Percentiles rank a stretch among this genome's conserved stretches.
Evolutionary conservation across 2,888 invertebrate genomes (phyloP).

Genomic region (Drosophila infuscata): DNA sequence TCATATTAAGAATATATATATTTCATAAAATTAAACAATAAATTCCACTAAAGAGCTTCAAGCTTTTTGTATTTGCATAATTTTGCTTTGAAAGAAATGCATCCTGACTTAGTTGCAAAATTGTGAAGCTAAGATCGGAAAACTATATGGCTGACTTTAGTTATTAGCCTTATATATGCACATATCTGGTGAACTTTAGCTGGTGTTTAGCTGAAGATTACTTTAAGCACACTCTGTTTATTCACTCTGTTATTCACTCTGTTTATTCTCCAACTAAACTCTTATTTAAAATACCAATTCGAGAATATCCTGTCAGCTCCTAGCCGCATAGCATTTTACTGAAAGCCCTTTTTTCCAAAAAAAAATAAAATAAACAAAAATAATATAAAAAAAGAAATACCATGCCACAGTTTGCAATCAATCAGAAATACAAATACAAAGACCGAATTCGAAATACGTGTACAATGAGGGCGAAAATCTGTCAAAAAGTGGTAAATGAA

Average conservation of each 20-base stretch:
- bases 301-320: slow-evolving; percentile 17
- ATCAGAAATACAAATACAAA: slow-evolving; percentile 46
- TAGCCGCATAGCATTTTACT: slow-evolving; percentile 15
- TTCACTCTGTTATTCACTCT: slow-evolving; percentile 12
- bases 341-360: slow-evolving; percentile 1
- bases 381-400: neutral
- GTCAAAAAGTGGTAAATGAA: slow-evolving; percentile 79
- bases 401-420: slow-evolving; percentile 32
- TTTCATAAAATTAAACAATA: neutral
- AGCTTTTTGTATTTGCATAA: neutral
- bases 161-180: neutral
- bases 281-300: slow-evolving; percentile 23
- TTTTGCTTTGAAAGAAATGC: neutral
- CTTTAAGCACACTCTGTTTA: neutral
- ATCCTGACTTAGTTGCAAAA: neutral
- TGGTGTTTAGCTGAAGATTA: neutral
- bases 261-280: slow-evolving; percentile 11
- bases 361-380: neutral
- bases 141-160: neutral
- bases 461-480: slow-evolving; percentile 67
- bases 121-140: neutral
- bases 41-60: too few relatives aligned
- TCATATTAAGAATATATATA: neutral
- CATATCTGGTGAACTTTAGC: neutral
- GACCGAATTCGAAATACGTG: slow-evolving; percentile 21